A percentile compares a stretch with the other conserved stretches of the same genome.
Evolutionary conservation across 37 sponge, comb jelly and placozoan genomes (phyloP).

Genomic region (Halisarca cf. caerulea): DNA sequence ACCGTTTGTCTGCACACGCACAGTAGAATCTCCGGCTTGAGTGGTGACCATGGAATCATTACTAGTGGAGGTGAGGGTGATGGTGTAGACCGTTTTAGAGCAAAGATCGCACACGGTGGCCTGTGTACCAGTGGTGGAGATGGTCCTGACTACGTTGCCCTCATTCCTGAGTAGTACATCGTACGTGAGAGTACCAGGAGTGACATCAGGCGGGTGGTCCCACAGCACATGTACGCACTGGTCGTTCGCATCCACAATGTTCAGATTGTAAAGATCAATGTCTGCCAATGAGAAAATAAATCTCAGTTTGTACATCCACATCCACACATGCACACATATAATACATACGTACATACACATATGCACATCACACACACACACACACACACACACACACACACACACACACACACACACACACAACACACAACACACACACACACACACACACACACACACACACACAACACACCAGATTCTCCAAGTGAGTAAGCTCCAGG

Average conservation of each 20-base stretch:
- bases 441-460: too few species aligned
- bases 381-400: background rate
- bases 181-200: background rate
- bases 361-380: background rate
- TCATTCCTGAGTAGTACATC: background rate
- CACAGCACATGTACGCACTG: background rate
- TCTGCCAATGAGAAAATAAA: background rate
- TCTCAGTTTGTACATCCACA: too few species aligned
- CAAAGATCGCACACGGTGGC: background rate
- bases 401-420: background rate
- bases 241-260: background rate
- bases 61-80: background rate
- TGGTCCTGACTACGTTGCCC: background rate
- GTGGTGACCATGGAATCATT: background rate
- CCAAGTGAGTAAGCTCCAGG: background rate
- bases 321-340: background rate
- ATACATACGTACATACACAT: background rate
- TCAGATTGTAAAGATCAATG: conserved; percentile 19
- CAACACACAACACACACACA: too few species aligned
- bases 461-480: background rate
- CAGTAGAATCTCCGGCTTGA: background rate
- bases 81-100: background rate
- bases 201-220: conserved; percentile 5
- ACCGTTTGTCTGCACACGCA: background rate
- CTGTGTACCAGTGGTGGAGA: background rate